Evolutionary conservation across 2,113 vertebrate genomes (phyloP), one percentile per base, ranked within the genome.

Genomic region (Pseudorectes ferrugineus): DNA sequence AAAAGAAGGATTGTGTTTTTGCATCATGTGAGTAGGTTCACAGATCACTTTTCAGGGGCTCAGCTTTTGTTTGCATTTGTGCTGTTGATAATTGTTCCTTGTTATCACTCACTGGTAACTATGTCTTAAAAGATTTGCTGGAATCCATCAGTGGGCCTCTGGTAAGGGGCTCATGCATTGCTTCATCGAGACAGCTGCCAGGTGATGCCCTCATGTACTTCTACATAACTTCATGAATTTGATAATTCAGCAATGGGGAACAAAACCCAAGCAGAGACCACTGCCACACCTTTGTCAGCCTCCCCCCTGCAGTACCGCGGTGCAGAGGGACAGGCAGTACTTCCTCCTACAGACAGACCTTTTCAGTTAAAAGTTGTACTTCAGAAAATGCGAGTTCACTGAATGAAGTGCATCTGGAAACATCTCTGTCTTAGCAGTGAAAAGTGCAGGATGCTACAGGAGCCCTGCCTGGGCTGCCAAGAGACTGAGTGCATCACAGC

Each of bases 311-410:
- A 87, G 73, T 24, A 35, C 31, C 40, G 4, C 16, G 42, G n/a
- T 21, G 26, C 51, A 82, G 58, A 62, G n/a, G 38, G 42, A 33
- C n/a, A 42, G 55, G 55, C n/a, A 57, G 7, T 7, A 4, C 35
- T 19, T 62, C 66, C 5, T 72, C 25, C 76, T 19, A 18, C 52
- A 49, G 46, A 14, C 2, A 38, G 38, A 40, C 11, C 26, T 24
- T 14, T 68, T 8, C 8, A 45, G 29, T 5, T 58, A n/a, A 22
- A 55, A 55, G 13, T 3, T 4, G 0, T 8, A 15, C 23, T 51
- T 51, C 83, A 59, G 59, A 51, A 73, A 42, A n/a, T 7, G 8
- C 0, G 0, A 51, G 18, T 57, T n/a, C 4, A 9, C 9, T 36
- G 25, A 42, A 36, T 3, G 17, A 59, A 54, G 23, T n/a, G 25